A percentile compares a stretch with the other conserved stretches of the same genome.
Conservation (phyloP, 2,797 vertebrate genomes). For the Peromyscus nudipes region DNA sequence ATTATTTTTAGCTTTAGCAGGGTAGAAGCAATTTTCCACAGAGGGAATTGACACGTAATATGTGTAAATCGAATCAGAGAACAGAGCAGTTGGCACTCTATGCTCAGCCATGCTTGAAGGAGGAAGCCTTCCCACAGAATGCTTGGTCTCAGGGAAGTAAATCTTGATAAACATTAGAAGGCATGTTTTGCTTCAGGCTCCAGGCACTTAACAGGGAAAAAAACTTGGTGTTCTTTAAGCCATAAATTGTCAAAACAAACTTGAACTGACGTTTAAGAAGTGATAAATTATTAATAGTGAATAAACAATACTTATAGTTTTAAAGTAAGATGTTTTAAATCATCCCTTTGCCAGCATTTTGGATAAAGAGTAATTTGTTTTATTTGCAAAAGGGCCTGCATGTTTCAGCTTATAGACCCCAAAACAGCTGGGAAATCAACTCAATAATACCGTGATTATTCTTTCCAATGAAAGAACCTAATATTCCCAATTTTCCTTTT, state of each 20-base stretch:
- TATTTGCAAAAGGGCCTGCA: not conserved
- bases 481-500: slow-evolving; percentile 28
- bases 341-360: slow-evolving; percentile 2
- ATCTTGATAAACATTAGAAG: slow-evolving; percentile 8
- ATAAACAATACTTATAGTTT: slow-evolving; percentile 56
- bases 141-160: slow-evolving; percentile 21
- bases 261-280: slow-evolving; percentile 54
- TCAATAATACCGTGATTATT: not conserved
- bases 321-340: not conserved
- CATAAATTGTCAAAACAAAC: slow-evolving; percentile 46
- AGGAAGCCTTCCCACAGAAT: not conserved
- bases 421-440: slow-evolving; percentile 43
- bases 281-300: slow-evolving; percentile 40
- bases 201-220: slow-evolving; percentile 4
- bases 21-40: not conserved
- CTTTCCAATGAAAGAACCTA: not conserved
- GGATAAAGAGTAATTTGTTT: not conserved
- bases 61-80: not conserved
- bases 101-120: not conserved
- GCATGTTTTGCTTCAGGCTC: not conserved
- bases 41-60: not conserved
- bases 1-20: not conserved
- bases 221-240: not conserved
- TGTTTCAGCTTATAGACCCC: not conserved
- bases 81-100: not conserved